Evolutionary conservation across 1,140 invertebrate species (phyloP).

Genomic region (Drosophila insularis): DNA sequence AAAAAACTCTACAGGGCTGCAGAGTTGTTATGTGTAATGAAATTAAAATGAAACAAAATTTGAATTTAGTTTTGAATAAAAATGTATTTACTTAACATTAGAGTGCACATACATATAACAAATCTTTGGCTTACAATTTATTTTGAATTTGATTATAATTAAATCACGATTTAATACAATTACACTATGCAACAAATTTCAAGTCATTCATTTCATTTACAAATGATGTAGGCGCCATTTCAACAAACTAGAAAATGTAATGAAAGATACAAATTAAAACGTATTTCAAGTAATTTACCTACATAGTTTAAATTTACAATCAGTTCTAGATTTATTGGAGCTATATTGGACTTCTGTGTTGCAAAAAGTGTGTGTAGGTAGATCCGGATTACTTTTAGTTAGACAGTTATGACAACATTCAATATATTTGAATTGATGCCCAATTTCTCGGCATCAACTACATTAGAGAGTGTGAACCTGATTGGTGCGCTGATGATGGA

Average conservation of each 20-base stretch:
- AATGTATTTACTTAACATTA: constrained; percentile 3
- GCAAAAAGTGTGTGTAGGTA: background rate
- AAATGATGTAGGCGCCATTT: background rate
- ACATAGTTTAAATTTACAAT: no score
- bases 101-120: constrained; percentile 16
- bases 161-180: constrained; percentile 72
- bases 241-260: background rate
- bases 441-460: background rate
- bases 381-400: constrained; percentile 8
- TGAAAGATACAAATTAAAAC: background rate
- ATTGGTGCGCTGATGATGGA: constrained; percentile 56
- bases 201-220: background rate
- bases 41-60: background rate
- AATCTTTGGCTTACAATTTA: constrained; percentile 68
- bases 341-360: background rate
- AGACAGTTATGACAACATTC: constrained; percentile 24
- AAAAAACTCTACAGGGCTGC: background rate
- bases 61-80: constrained; percentile 10
- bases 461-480: constrained; percentile 53
- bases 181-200: background rate
- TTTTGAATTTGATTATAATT: constrained; percentile 41
- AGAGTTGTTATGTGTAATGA: background rate
- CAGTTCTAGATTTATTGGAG: no score
- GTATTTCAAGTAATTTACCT: no score
- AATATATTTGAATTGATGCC: background rate